These are phyloP conservation scores for Mus spretus DNA, from an alignment of 2,797 vertebrate species.

Conservation along the genomic window DNA sequence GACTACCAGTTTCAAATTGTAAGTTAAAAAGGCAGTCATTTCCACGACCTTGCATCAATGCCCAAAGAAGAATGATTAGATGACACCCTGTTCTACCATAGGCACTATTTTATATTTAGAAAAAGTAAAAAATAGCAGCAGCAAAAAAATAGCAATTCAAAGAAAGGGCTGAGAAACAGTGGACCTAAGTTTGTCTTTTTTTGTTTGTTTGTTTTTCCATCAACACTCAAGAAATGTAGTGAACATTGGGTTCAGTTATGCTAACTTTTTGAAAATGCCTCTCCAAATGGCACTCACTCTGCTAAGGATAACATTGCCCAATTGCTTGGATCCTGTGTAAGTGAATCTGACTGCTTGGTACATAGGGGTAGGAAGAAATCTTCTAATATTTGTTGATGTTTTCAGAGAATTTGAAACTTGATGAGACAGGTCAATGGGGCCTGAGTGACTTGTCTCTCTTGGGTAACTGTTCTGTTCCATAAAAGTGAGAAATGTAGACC, in stretches of 20 bases:
- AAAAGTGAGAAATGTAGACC: neutral
- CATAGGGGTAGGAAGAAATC: neutral
- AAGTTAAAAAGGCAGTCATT: neutral
- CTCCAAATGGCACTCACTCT: conserved; percentile 3
- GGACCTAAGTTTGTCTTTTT: neutral
- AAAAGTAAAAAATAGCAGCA: neutral
- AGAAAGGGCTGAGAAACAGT: neutral
- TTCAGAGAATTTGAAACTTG: neutral
- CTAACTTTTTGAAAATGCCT: conserved; percentile 56
- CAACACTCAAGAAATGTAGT: neutral
- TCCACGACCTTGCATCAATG: conserved; percentile 1
- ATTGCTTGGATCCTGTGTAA: neutral
- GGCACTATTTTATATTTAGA: neutral
- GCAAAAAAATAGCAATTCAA: neutral
- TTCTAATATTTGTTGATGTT: neutral
- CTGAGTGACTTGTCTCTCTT: neutral
- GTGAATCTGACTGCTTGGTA: neutral
- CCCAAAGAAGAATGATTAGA: neutral
- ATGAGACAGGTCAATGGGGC: neutral
- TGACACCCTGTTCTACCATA: neutral
- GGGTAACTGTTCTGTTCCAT: neutral
- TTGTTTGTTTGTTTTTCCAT: neutral
- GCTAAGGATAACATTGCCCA: neutral
- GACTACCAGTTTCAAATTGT: neutral
- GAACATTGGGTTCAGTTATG: neutral